Percentiles rank a stretch among this genome's conserved stretches.
phyloP scores from a whole-genome alignment of 2,113 vertebrate species.

The Australoheros scitulus region DNA sequence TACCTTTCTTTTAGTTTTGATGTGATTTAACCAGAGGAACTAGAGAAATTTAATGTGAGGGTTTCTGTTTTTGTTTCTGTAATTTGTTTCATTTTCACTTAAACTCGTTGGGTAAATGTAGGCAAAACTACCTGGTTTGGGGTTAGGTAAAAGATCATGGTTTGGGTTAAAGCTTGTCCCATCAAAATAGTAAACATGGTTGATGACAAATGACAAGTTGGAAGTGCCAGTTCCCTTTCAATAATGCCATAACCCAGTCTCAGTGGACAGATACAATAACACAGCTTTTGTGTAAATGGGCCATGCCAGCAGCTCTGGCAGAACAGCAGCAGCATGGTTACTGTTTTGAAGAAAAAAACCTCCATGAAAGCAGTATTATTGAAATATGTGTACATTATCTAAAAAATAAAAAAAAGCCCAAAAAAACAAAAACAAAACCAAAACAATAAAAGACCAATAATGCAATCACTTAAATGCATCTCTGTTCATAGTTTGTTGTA shows the following conservation, averaged over 20 bases:
- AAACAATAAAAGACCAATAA: not conserved
- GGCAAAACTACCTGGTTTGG: not conserved
- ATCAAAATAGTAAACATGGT: not conserved
- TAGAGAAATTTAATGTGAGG: too few relatives aligned
- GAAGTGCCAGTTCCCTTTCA: not conserved
- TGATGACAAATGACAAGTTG: not conserved
- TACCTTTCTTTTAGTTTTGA: not conserved
- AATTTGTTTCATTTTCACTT: not conserved
- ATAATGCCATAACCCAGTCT: not conserved
- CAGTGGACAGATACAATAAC: not conserved
- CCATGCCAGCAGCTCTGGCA: too few relatives aligned
- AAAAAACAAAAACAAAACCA: not conserved
- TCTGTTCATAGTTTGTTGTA: not conserved
- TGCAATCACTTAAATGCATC: not conserved
- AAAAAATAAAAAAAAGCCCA: too few relatives aligned
- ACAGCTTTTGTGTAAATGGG: not conserved
- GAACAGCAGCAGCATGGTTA: too few relatives aligned
- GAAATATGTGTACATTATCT: too few relatives aligned
- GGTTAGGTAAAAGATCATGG: not conserved
- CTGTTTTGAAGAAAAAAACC: too few relatives aligned
- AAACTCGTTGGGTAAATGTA: not conserved
- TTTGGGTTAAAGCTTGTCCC: not conserved
- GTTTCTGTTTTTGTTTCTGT: not conserved
- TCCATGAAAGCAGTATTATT: too few relatives aligned
- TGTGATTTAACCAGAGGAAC: not conserved